Percentiles rank a stretch among this genome's conserved stretches.
These are phyloP conservation scores for Montipora sp. DNA, from an alignment of 64 coral and sea anemone genomes.

Conservation along the genomic window DNA sequence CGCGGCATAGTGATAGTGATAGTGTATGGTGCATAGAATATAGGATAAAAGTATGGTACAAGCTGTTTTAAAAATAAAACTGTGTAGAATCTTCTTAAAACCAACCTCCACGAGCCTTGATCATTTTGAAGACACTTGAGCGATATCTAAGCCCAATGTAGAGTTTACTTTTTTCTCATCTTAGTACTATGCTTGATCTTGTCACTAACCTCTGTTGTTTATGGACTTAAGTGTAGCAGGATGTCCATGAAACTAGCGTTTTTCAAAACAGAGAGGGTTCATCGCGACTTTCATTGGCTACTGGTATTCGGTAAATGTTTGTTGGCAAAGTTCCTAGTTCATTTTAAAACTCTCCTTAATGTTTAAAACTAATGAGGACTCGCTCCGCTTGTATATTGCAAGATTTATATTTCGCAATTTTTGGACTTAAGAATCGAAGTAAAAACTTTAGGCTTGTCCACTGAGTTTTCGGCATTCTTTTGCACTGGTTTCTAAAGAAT, in stretches of 20 bases:
- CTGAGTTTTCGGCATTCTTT: too few relatives aligned
- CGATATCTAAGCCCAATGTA: too few relatives aligned
- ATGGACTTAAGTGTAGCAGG: not conserved
- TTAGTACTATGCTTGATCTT: not conserved
- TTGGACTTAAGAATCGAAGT: too few relatives aligned
- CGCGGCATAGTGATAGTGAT: too few relatives aligned
- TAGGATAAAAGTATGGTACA: too few relatives aligned
- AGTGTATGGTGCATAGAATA: too few relatives aligned
- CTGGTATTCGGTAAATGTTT: not conserved
- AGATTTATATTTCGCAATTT: not conserved
- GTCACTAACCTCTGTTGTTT: not conserved
- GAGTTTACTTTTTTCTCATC: not conserved
- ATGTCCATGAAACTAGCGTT: not conserved
- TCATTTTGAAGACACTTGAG: too few relatives aligned
- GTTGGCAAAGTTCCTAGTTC: not conserved
- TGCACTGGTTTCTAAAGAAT: too few relatives aligned
- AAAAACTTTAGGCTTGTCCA: too few relatives aligned
- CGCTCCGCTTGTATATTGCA: not conserved
- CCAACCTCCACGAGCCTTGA: too few relatives aligned
- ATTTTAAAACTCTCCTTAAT: not conserved
- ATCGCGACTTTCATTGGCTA: not conserved
- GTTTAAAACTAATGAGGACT: not conserved
- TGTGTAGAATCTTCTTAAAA: too few relatives aligned
- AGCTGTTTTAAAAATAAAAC: too few relatives aligned
- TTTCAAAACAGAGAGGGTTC: not conserved